Evolutionary conservation across 1,140 invertebrate genomes (phyloP).

Genomic region (Meloidogyne chitwoodi): DNA sequence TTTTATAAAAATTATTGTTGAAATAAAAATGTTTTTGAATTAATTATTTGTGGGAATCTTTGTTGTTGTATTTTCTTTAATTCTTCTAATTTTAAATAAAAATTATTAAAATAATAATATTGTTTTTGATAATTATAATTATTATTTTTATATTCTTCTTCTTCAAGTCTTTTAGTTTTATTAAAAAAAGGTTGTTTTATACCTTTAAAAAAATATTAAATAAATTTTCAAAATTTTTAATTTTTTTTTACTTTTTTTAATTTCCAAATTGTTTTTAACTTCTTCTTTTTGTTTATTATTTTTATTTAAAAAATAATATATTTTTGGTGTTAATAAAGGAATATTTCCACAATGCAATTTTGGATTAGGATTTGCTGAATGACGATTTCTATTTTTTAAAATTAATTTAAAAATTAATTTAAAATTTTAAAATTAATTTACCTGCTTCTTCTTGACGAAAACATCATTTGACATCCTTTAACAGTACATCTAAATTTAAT

Average conservation of each 20-base stretch:
- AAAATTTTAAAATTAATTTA: slow-evolving; percentile 9
- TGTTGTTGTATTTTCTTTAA: neutral
- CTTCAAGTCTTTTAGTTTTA: neutral
- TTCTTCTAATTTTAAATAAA: neutral
- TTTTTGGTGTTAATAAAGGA: neutral
- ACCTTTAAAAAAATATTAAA: too few species aligned
- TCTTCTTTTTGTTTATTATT: neutral
- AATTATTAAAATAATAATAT: neutral
- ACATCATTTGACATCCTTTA: slow-evolving; percentile 98
- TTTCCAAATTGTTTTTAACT: neutral
- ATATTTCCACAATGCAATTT: slow-evolving; percentile 35
- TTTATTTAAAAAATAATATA: neutral
- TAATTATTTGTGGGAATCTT: neutral
- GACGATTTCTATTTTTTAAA: slow-evolving; percentile 40
- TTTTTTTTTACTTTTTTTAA: neutral
- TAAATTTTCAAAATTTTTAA: too few species aligned
- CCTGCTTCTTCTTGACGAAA: slow-evolving; percentile 62
- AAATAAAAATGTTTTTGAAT: neutral
- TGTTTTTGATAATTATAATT: neutral
- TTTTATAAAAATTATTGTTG: neutral
- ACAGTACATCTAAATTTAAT: slow-evolving; percentile 72
- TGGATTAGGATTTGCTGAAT: slow-evolving; percentile 46
- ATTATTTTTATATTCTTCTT: neutral
- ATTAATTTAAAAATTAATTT: neutral
- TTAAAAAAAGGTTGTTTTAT: neutral